Evolutionary conservation across 2,888 invertebrate genomes (phyloP).

Genomic region (Cremastinae sp.): DNA sequence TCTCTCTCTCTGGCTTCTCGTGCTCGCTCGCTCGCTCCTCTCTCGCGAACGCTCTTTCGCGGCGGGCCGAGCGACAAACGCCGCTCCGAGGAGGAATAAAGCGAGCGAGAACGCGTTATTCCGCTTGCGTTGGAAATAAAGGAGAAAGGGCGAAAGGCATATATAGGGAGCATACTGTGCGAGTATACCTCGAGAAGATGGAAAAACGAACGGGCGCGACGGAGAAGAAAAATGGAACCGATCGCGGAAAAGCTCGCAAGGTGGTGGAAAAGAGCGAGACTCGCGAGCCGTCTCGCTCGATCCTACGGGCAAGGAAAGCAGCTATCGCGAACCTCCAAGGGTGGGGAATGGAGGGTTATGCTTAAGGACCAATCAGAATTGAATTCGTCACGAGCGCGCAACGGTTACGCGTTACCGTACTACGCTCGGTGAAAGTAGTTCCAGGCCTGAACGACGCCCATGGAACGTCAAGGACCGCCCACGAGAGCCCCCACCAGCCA

Average conservation of each 20-base stretch:
- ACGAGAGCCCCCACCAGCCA: conserved; percentile 68
- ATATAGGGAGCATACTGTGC: conserved; percentile 3
- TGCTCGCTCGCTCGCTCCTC: neutral
- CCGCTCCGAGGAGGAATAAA: conserved; percentile 44
- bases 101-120: conserved; percentile 11
- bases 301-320: conserved; percentile 65
- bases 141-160: conserved; percentile 49
- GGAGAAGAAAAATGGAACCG: conserved; percentile 40
- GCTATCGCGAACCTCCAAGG: conserved; percentile 53
- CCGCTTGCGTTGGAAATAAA: conserved; percentile 23
- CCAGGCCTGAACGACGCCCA: conserved; percentile 77
- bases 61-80: conserved; percentile 16
- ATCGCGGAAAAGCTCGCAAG: conserved; percentile 58
- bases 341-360: conserved; percentile 78
- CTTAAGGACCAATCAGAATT: conserved; percentile 84
- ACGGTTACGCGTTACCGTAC: conserved; percentile 74
- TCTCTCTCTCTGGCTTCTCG: conserved; percentile 13
- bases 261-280: conserved; percentile 55
- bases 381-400: conserved; percentile 82
- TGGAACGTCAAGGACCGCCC: conserved; percentile 74
- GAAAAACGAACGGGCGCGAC: conserved; percentile 43
- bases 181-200: conserved; percentile 34
- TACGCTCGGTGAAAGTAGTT: conserved; percentile 78
- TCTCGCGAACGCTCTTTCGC: neutral
- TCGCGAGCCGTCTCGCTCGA: conserved; percentile 15